Evolutionary conservation across 2,113 vertebrate species (phyloP), one percentile per base, ranked within the genome.

Genomic region (Onychostoma macrolepis): DNA sequence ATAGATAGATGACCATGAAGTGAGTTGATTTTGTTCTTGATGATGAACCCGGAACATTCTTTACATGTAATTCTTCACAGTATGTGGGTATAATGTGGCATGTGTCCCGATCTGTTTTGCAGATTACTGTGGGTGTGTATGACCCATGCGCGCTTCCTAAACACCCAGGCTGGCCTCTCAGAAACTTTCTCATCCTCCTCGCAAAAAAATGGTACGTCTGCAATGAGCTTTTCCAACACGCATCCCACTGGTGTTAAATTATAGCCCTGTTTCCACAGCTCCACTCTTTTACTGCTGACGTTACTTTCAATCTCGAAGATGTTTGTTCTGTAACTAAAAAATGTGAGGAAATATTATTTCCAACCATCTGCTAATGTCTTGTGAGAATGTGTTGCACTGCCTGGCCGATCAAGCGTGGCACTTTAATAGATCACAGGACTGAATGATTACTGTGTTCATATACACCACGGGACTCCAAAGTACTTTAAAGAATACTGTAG

Each of bases 131-230:
- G 91, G 97, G 96, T 50, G 96, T 99, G 72, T 99, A 99, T 86
- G 98, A 99, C 92, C 98, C 98, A 0, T 98, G 98, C 91, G 98
- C 97, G 89, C 95, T 99, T 88, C 92, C 96, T n/a, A 96, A 97
- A 71, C 97, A 99, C 92, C 98, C 98, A 2, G 98, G 98, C 90
- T 99, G 98, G 98, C 98, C 98, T 76, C 91, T 99, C 92, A 95
- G 98, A 92, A 99, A 99, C 91, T 93, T 99, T 77, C 95, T 99
- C 91, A 91, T 97, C 85, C 94, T 99, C 77, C 93, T 97, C 92
- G 96, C 98, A 5, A 91, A 94, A 88, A 96, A 91, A 94, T 98
- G 98, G 98, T 99, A 97, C 92, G 21, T 56, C 48, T 24, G 36
- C 45, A 78, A 80, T 78, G 58, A 33, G 33, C 80, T 87, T 77